A percentile compares a stretch with the other conserved stretches of the same genome.
These are phyloP conservation scores for Hemichromis elongatus DNA, from an alignment of 2,113 vertebrate genomes.

Conservation along the genomic window DNA sequence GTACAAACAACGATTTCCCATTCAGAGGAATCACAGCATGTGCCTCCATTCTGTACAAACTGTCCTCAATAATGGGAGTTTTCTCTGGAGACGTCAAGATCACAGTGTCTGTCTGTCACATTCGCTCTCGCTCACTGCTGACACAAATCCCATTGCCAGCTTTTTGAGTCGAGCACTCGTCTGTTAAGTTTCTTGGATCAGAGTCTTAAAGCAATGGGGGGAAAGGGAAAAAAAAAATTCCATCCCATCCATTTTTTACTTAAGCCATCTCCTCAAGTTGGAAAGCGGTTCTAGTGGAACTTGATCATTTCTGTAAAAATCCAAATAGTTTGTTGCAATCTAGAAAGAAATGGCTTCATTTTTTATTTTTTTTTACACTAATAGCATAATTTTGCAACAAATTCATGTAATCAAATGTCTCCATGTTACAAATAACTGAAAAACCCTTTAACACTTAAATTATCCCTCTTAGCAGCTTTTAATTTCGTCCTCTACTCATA, in stretches of 20 bases:
- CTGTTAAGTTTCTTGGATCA: not conserved
- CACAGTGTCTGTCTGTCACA: not conserved
- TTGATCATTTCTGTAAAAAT: not conserved
- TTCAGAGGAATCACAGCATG: conserved; percentile 9
- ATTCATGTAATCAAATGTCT: not conserved
- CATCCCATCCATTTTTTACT: not conserved
- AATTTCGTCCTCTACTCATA: not conserved
- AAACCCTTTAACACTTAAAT: not conserved
- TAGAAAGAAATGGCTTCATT: not conserved
- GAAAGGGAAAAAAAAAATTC: not conserved
- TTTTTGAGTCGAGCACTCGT: not conserved
- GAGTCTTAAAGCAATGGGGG: not conserved
- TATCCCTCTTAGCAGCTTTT: not conserved
- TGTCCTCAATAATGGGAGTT: conserved; percentile 3
- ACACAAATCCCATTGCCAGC: not conserved
- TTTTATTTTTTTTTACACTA: not conserved
- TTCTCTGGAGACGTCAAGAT: conserved; percentile 18
- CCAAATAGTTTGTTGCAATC: not conserved
- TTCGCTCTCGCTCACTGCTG: conserved; percentile 12
- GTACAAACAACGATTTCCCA: not conserved
- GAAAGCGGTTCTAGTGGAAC: not conserved
- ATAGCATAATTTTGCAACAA: not conserved
- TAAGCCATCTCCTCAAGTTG: fast-evolving
- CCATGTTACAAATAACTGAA: not conserved
- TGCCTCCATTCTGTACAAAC: conserved; percentile 23